phyloP scores from a whole-genome alignment of 1,140 invertebrate species.

The Mylabris phalerata region DNA sequence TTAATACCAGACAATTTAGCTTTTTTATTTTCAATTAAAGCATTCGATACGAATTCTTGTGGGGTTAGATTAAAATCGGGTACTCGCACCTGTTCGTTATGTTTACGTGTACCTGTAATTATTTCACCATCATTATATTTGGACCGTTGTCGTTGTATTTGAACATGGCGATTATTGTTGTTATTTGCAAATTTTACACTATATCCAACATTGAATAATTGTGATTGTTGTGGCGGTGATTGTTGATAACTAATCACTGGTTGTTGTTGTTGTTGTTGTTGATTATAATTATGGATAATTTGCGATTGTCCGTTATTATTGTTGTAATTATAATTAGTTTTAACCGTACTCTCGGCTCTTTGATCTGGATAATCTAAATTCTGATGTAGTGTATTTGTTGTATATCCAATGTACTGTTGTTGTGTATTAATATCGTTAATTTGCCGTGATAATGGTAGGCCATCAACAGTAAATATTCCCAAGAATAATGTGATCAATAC shows the following conservation, averaged over 20 bases:
- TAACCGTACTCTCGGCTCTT: conserved; percentile 19
- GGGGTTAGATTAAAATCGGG: neutral
- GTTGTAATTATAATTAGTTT: conserved; percentile 12
- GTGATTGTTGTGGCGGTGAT: conserved; percentile 14
- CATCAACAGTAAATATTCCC: neutral
- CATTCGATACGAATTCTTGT: conserved; percentile 6
- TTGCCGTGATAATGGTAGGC: neutral
- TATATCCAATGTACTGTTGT: conserved; percentile 18
- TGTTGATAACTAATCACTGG: neutral
- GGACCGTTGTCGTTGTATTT: neutral
- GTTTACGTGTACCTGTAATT: conserved; percentile 17
- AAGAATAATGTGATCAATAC: neutral
- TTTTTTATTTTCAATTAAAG: conserved; percentile 15
- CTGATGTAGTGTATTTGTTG: conserved; percentile 20
- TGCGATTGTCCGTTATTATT: neutral
- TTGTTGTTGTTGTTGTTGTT: conserved; percentile 8
- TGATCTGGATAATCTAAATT: conserved; percentile 23
- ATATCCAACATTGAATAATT: conserved; percentile 32
- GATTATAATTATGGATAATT: neutral
- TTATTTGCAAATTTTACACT: conserved; percentile 24
- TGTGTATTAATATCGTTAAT: conserved; percentile 11
- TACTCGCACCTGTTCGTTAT: conserved; percentile 7
- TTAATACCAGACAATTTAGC: conserved; percentile 19
- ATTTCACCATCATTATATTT: conserved; percentile 22
- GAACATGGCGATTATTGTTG: neutral